Conservation (phyloP, 2,113 vertebrate genomes). For the Tympanuchus pallidicinctus region DNA sequence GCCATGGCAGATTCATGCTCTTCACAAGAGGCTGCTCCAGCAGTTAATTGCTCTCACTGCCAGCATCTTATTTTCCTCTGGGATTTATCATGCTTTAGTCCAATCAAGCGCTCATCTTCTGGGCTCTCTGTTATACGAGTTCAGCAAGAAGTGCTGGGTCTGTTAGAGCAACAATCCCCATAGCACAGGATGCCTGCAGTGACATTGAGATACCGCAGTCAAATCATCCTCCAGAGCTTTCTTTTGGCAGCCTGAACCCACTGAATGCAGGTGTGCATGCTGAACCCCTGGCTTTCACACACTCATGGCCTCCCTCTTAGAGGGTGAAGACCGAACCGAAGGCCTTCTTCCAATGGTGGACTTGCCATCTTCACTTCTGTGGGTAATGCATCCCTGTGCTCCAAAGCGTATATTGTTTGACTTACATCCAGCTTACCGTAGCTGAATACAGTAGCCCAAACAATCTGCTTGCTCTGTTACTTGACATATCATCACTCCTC, state of each 20-base stretch:
- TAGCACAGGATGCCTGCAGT: not conserved
- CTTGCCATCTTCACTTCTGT: not conserved
- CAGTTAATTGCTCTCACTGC: slow-evolving; percentile 11
- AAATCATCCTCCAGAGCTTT: not conserved
- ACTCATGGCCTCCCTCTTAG: no score
- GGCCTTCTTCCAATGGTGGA: not conserved
- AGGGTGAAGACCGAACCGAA: not conserved
- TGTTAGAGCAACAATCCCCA: not conserved
- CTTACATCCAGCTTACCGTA: not conserved
- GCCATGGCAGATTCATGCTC: not conserved
- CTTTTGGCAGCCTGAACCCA: not conserved
- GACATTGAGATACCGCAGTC: not conserved
- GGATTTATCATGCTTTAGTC: slow-evolving; percentile 15
- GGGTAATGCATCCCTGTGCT: not conserved
- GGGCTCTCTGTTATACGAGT: not conserved
- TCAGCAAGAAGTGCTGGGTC: not conserved
- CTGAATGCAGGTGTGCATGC: not conserved
- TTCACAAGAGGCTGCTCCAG: not conserved
- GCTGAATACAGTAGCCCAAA: not conserved
- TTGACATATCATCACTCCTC: not conserved
- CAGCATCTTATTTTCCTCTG: slow-evolving; percentile 20
- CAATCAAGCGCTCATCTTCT: not conserved
- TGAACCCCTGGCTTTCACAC: not conserved
- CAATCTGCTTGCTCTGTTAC: not conserved
- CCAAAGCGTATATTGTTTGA: not conserved